Evolutionary conservation across 2,888 invertebrate species (phyloP), one percentile per base, ranked within the genome.

Genomic region (Meta bourneti): DNA sequence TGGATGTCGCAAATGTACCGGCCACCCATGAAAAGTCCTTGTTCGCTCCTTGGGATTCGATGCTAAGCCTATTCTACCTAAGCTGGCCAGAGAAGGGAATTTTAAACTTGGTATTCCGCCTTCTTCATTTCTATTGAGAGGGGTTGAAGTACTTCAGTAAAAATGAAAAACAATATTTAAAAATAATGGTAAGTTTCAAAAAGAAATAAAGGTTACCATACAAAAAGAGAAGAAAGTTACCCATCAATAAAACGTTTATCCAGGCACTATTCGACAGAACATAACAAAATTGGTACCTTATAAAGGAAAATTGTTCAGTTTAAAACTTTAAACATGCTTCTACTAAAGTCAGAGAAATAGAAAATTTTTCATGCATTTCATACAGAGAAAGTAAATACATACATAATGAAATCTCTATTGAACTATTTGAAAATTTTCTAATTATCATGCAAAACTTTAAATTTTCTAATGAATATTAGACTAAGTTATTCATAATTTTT

Each of bases 91-190:
- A 89, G 92, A 88, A 16, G 93, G 93, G 75, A 88, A 83, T 92
- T 85, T 93, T 93, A 93, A 52, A 93, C 93, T 93, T 93, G 93
- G 91, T 93, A 93, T 91, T 93, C 93, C 88, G 93, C 93, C 84
- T 93, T 93, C 92, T 92, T 89, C 92, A 89, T 88, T 84, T 92
- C 92, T 92, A 34, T 72, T 48, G n/a, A 20, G 34, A 52, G 74
- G n/a, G 54, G 51, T 6, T 69, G 74, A 89, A 11, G 49, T 75
- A 49, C 13, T 16, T 69, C 48, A 83, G 54, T 16, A 20, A 48
- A 54, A 71, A 70, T 11, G 19, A 51, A 61, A 69, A 61, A 7
- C 61, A 9, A 19, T 54, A 16, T 13, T 61, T 7, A 34, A 61
- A 20, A 34, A 20, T 52, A 34, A 77, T 51, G 19, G 52, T 8